Base-by-base conservation (phyloP, 1,140 invertebrate genomes). In the Eubasilissa regina region DNA sequence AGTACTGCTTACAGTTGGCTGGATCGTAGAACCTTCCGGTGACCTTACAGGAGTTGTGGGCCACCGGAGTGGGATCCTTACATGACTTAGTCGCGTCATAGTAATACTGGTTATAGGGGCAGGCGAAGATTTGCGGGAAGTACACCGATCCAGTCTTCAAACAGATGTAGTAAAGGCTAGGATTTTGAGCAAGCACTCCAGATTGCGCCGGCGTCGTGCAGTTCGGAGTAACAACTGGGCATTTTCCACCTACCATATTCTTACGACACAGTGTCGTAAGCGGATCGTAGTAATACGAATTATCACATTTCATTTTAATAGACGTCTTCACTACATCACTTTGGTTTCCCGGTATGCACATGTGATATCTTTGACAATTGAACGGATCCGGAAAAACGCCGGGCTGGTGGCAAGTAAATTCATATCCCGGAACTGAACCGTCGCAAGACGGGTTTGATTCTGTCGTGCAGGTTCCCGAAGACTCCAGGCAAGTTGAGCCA, bases 371-470 rank as follows among this genome's bases (percentile, higher is more conserved):
- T 73, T 86, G 84, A 75, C 87, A 88, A 44, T 87, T 84, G 13
- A 85, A 86, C 3, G 86, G 86, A 83, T 88, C 86, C 0, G 87
- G 87, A 43, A 86, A 88, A 12, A 86, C 82, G 51, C 87, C 87
- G 12, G 75, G 9, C 58, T 80, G 77, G 15, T 77, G 47, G 44
- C 81, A 82, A 9, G 53, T 25, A 48, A 82, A 82, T 3, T 74
- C 21, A 25, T 75, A 21, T 44, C 72, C 55, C 11, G 17, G 13
- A 51, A 77, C 55, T 6, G 6, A 21, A 4, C n/a, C 43, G 1
- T 60, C 55, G 75, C 81, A 82, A 0, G 58, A 35, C 4, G 56
- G 48, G 47, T 82, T 82, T 3, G 66, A 15, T 47, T 45, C 48
- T 8, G 25, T 21, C 21, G 74, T 66, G 35, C 81, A 82, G 48